phyloP scores from a whole-genome alignment of 1,140 invertebrate species.

The Drosophila bifasciata region DNA sequence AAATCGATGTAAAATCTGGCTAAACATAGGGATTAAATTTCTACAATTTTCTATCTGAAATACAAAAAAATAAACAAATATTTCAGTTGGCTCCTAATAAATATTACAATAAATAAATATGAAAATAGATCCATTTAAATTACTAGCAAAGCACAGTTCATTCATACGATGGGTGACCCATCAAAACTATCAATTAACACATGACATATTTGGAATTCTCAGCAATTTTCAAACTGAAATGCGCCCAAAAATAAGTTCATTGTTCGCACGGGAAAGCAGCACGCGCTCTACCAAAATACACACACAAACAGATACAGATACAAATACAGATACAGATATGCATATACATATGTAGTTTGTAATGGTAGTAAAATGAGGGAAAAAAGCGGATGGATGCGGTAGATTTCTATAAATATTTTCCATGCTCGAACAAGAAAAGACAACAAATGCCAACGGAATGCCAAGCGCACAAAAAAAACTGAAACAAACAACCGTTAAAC shows the following conservation, averaged over 20 bases:
- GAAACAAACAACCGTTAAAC: constrained; percentile 80
- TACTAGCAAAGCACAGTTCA: constrained; percentile 22
- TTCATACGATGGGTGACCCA: constrained; percentile 37
- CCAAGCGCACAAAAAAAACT: constrained; percentile 35
- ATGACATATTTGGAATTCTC: constrained; percentile 57
- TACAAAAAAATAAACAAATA: not conserved
- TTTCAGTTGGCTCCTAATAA: constrained; percentile 11
- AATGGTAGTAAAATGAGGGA: constrained; percentile 49
- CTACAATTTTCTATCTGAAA: not conserved
- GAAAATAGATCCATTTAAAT: not conserved
- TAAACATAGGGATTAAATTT: not conserved
- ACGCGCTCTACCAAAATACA: constrained; percentile 16
- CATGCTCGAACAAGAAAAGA: constrained; percentile 56
- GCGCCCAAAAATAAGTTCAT: constrained; percentile 26
- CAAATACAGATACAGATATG: not conserved
- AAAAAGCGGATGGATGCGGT: constrained; percentile 28
- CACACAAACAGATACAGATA: too few relatives aligned
- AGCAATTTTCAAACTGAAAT: constrained; percentile 41
- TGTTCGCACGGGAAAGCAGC: constrained; percentile 41
- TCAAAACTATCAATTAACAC: constrained; percentile 58
- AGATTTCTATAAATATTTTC: constrained; percentile 75
- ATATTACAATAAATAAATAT: not conserved
- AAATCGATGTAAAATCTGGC: too few relatives aligned
- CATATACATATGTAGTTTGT: constrained; percentile 34
- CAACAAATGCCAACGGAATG: constrained; percentile 47